Base-by-base conservation (phyloP, 2,888 invertebrate species). In the Himalopsyche anomala region DNA sequence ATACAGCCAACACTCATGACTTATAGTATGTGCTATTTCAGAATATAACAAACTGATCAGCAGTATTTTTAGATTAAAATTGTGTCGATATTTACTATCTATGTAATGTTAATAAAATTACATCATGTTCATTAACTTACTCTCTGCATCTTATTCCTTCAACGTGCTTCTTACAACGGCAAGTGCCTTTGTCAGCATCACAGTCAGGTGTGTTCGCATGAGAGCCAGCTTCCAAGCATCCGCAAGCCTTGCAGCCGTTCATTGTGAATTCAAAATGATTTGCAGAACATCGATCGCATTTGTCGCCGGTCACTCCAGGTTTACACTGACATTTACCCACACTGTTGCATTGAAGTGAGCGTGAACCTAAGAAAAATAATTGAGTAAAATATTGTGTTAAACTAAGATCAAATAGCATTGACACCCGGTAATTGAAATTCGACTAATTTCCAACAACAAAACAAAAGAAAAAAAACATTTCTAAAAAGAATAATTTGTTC, bases 321-420 rank as follows among this genome's bases (percentile, higher is more conserved):
- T 99, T 99, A 91, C 99, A 99, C 89, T 96, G 96, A 89, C 99
- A 99, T 90, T 96, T 96, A 84, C 99, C 99, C 91, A 96, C 96
- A 4, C 95, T 94, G 91, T 98, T 98, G 91, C 99, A 99, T 91
- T 99, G 99, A 38, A 98, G 93, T 89, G 95, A 97, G 88, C 97
- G 94, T 0, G 99, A 98, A 55, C 98, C 98, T 95, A 90, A 80
- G 86, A 83, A 38, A 28, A 45, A 5, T 9, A 45, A 45, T 5
- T 42, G 17, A 28, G 42, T 51, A 5, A 40, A 82, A 28, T 19
- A 82, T 28, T 55, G 0, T 38, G 17, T 56, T 11, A 28, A 15
- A 82, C 12, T 1, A 9, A 6, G 51, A 80, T 38, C 51, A 54
- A 55, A 3, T 36, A 51, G 0, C 3, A 51, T 28, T 28, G 0